Evolutionary conservation across 2,888 invertebrate genomes (phyloP), one percentile per base, ranked within the genome.

Genomic region (Thelaira solivaga): DNA sequence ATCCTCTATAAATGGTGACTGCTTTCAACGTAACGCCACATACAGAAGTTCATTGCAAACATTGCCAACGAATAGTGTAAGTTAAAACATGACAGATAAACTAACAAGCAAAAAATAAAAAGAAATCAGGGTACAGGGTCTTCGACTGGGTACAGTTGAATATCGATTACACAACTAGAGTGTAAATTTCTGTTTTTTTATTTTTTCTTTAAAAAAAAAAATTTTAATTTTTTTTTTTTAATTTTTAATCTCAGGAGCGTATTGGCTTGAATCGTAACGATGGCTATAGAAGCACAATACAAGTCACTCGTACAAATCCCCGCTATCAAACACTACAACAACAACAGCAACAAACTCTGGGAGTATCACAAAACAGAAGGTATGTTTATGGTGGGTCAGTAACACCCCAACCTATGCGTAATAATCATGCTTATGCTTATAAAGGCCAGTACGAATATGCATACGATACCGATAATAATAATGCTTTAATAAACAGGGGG

Each of bases 341-440:
- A 41, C 61, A 76, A 18, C 29, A 31, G 22, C 59, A 51, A 47
- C 75, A 74, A 22, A 68, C 67, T 7, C 64, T 64, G 76, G 57
- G 80, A 83, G 45, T 82, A 67, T 62, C 62, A 72, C 65, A 80
- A 69, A 69, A 82, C 65, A 81, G 83, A 84, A 89, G 91, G 83
- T 91, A 91, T 83, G 89, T 91, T 75, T 91, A 91, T 84, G 90
- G 91, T 16, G 91, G 92, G 36, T 91, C 91, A 61, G 86, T 91
- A 72, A 91, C 92, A 55, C 91, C 91, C 20, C 89, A 91, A 74
- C 91, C 91, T 47, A 90, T 90, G 34, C 89, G 91, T 78, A 91
- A 90, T 83, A 80, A 81, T 74, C 69, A 49, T 24, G 80, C 64
- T 51, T 13, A 62, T 82, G 77, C 80, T 82, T 85, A 84, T 84